A percentile compares a stretch with the other conserved stretches of the same genome.
These are phyloP conservation scores for Argyrosomus japonicus DNA, from an alignment of 2,113 vertebrate species.

Conservation along the genomic window DNA sequence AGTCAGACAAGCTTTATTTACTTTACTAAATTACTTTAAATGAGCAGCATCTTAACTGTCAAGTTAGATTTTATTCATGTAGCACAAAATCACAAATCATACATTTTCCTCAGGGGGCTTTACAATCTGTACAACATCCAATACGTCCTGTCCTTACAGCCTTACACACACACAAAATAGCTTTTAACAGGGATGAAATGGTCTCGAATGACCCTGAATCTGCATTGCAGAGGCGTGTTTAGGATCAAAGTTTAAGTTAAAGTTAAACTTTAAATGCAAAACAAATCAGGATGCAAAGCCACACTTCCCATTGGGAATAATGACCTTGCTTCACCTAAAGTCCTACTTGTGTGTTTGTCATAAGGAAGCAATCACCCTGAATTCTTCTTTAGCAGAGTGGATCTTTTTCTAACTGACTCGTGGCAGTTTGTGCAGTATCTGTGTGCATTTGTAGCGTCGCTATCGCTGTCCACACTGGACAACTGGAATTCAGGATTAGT, in stretches of 20 bases:
- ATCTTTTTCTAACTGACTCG: not conserved
- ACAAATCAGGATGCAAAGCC: not conserved
- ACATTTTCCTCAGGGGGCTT: no score
- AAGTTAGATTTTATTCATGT: no score
- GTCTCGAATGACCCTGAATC: not conserved
- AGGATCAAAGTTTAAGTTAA: not conserved
- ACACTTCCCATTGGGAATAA: not conserved
- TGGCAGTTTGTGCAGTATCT: not conserved
- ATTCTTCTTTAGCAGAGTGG: not conserved
- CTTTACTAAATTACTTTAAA: no score
- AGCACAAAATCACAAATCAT: no score
- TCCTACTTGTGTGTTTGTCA: not conserved
- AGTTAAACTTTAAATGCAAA: not conserved
- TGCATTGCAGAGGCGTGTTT: not conserved
- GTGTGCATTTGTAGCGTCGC: not conserved
- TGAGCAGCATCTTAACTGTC: no score
- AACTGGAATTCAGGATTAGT: no score
- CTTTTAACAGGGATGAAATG: no score
- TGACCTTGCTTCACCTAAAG: not conserved
- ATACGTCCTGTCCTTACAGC: no score
- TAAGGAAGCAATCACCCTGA: not conserved
- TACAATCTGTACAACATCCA: no score
- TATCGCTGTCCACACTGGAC: not conserved
- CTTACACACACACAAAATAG: no score
- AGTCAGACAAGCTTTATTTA: no score